Evolutionary conservation across 1,140 invertebrate species (phyloP).

Genomic region (Elymnias hypermnestra): DNA sequence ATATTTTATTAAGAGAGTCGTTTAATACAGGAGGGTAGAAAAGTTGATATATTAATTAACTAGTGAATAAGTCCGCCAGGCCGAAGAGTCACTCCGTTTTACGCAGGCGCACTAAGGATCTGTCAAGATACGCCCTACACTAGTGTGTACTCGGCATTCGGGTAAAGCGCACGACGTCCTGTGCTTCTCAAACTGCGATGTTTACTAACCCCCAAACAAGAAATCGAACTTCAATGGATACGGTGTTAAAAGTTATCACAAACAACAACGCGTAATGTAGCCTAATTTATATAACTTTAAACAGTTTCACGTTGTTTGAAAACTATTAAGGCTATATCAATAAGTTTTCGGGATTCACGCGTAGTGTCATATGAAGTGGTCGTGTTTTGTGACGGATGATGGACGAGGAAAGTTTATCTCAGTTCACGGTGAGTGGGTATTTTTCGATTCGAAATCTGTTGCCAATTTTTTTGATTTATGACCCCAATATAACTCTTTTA

Average conservation of each 20-base stretch:
- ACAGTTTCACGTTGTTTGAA: constrained; percentile 19
- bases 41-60: constrained; percentile 76
- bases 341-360: constrained; percentile 23
- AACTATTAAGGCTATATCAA: constrained; percentile 27
- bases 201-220: constrained; percentile 34
- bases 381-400: constrained; percentile 53
- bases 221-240: constrained; percentile 29
- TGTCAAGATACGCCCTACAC: constrained; percentile 57
- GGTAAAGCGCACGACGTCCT: constrained; percentile 31
- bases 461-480: constrained; percentile 14
- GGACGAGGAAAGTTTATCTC: constrained; percentile 49
- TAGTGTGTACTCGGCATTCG: constrained; percentile 50
- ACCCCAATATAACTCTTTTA: neutral
- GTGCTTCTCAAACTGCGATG: constrained; percentile 26
- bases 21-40: constrained; percentile 59
- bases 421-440: constrained; percentile 48
- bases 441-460: constrained; percentile 12
- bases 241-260: constrained; percentile 23
- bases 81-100: constrained; percentile 61
- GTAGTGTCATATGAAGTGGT: constrained; percentile 43
- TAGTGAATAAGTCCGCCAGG: constrained; percentile 64
- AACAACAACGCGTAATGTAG: constrained; percentile 14
- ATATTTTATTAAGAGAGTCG: constrained; percentile 67
- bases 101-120: constrained; percentile 60
- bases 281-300: constrained; percentile 7